Evolutionary conservation across 2,888 invertebrate species (phyloP).

Genomic region (Alviniconcha strummeri): DNA sequence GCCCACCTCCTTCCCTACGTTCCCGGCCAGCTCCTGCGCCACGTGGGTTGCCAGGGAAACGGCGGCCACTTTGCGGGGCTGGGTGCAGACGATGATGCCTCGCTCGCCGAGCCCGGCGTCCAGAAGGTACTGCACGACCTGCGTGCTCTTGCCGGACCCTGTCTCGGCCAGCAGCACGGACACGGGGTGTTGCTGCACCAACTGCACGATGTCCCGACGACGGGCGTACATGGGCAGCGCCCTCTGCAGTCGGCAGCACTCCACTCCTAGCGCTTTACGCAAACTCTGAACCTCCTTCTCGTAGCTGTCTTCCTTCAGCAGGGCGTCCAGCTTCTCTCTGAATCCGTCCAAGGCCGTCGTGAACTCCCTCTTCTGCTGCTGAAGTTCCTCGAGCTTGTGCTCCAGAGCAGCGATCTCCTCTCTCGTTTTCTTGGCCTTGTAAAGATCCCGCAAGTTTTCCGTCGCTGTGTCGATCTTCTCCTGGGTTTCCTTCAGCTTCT

Average conservation of each 20-base stretch:
- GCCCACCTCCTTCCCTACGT: constrained; percentile 64
- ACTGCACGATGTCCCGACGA: constrained; percentile 54
- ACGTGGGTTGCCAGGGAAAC: constrained; percentile 69
- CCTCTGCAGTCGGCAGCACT: constrained; percentile 51
- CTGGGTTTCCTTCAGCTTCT: background rate
- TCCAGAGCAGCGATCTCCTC: constrained; percentile 44
- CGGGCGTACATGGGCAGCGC: constrained; percentile 67
- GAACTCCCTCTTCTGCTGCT: constrained; percentile 53
- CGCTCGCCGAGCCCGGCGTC: constrained; percentile 57
- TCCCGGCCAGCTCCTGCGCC: constrained; percentile 63
- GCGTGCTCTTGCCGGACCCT: constrained; percentile 74
- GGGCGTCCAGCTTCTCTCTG: constrained; percentile 37
- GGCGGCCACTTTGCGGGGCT: constrained; percentile 73
- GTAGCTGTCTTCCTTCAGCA: constrained; percentile 34
- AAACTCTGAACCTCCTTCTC: constrained; percentile 40
- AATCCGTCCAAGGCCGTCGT: constrained; percentile 38
- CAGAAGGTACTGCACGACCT: constrained; percentile 70
- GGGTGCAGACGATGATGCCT: constrained; percentile 69
- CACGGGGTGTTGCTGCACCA: constrained; percentile 60
- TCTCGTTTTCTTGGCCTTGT: constrained; percentile 26
- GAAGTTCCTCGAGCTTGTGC: constrained; percentile 52
- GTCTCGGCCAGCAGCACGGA: constrained; percentile 71
- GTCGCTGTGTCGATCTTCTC: background rate
- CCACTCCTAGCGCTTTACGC: constrained; percentile 52
- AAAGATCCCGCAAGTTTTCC: background rate